Evolutionary conservation across 2,113 vertebrate species (phyloP), one percentile per base, ranked within the genome.

Genomic region (Sinocyclocheilus rhinocerous): DNA sequence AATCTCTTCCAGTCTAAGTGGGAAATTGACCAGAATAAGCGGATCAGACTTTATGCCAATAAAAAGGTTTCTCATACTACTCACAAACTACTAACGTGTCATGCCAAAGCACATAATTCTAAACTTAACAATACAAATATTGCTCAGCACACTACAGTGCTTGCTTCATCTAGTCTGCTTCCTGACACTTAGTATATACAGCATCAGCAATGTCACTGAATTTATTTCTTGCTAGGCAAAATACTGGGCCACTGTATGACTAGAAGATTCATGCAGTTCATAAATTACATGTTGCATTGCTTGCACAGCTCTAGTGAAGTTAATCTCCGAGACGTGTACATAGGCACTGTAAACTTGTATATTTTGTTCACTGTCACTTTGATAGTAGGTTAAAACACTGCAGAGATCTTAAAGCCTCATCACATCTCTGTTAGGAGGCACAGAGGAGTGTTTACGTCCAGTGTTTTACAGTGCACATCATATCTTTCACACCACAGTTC

Each of bases 391-490:
- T 78, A 61, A 81, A 24, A 70, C 29, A 67, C 57, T 26, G 61
- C 55, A 4, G 65, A 36, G 73, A 15, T 24, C 3, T 59, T 52
- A 63, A 84, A 73, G 39, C 24, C 63, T 79, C 75, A 84, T 84
- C 69, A 78, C 16, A 69, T 45, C 81, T 61, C 59, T 48, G 59
- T 67, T 72, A 80, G 42, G 57, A 84, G 65, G 52, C 65, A 61
- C 67, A 75, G 13, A 65, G 70, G 85, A 67, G 70, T 52, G 39
- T 81, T 75, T 81, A 45, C 1, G 4, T 20, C 12, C 42, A 39
- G n/a, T 80, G 65, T 73, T 83, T 83, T 83, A 82, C 26, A 22
- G 26, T 65, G 77, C 24, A 65, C 70, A 83, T 57, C 67, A 83
- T 73, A 50, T 87, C 7, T 45, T 73, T 57, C 39, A 69, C 75